Evolutionary conservation across 2,113 vertebrate genomes (phyloP).

Genomic region (Crocuta crocuta): DNA sequence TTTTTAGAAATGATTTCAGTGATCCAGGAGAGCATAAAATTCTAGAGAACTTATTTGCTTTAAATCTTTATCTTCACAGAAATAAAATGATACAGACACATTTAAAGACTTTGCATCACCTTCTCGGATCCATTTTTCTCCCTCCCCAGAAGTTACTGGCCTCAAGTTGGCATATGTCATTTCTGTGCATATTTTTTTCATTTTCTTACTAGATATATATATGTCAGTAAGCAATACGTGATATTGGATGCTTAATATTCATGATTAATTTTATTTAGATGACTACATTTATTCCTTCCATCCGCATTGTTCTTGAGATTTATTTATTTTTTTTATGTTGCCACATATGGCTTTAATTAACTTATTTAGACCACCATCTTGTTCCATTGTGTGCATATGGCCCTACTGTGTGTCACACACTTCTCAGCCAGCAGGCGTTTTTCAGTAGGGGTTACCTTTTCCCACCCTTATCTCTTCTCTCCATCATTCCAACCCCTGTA

Average conservation of each 20-base stretch:
- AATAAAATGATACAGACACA: not conserved
- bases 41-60: not conserved
- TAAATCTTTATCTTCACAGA: not conserved
- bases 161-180: not conserved
- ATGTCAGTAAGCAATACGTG: not conserved
- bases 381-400: not conserved
- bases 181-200: not conserved
- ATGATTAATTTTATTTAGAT: not conserved
- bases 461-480: not conserved
- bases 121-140: not conserved
- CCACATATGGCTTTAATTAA: not conserved
- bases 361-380: not conserved
- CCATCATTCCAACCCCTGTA: not conserved
- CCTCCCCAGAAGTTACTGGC: not conserved
- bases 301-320: conserved; percentile 26
- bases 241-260: not conserved
- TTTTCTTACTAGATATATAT: not conserved
- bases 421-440: not conserved
- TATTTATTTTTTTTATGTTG: not conserved
- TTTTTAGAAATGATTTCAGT: not conserved
- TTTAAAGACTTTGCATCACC: not conserved
- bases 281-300: not conserved
- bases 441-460: not conserved
- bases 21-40: not conserved
- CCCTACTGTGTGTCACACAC: not conserved